Evolutionary conservation across 1,140 invertebrate genomes (phyloP).

Genomic region (Drosophila tsacasi): DNA sequence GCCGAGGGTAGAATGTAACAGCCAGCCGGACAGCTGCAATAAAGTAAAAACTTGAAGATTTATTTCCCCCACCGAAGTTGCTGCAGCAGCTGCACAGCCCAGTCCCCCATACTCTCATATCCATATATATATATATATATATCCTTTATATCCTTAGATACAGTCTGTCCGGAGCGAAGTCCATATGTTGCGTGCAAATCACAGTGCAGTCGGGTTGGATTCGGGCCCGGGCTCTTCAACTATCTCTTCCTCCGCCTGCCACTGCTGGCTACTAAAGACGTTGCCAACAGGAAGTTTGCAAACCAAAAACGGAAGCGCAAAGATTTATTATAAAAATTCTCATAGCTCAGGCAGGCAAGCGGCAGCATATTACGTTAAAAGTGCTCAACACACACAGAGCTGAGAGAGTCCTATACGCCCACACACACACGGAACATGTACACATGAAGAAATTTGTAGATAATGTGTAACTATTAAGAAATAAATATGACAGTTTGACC

Average conservation of each 20-base stretch:
- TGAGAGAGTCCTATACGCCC: slow-evolving; percentile 15
- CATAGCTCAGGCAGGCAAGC: slow-evolving; percentile 77
- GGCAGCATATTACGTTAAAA: slow-evolving; percentile 83
- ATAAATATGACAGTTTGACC: accelerated
- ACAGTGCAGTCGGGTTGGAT: slow-evolving; percentile 46
- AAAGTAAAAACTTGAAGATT: slow-evolving; percentile 81
- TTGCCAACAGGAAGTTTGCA: slow-evolving; percentile 83
- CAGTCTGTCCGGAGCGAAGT: slow-evolving; percentile 41
- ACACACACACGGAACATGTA: slow-evolving; percentile 5
- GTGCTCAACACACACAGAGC: slow-evolving; percentile 58
- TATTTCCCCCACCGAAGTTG: slow-evolving; percentile 68
- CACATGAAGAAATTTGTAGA: neutral
- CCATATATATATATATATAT: neutral
- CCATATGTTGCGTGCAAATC: slow-evolving; percentile 83
- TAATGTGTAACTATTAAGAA: neutral
- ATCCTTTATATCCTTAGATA: slow-evolving; percentile 13
- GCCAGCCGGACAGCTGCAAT: slow-evolving; percentile 60
- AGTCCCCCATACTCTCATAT: slow-evolving; percentile 17
- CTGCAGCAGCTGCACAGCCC: slow-evolving; percentile 38
- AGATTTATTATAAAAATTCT: slow-evolving; percentile 84
- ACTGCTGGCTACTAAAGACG: slow-evolving; percentile 65
- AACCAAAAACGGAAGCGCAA: slow-evolving; percentile 80
- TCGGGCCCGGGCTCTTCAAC: slow-evolving; percentile 14
- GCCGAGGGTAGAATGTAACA: slow-evolving; percentile 3
- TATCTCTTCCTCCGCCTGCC: slow-evolving; percentile 4